These are phyloP conservation scores for Latrodectus elegans DNA, from an alignment of 2,888 invertebrate genomes.

Conservation along the genomic window DNA sequence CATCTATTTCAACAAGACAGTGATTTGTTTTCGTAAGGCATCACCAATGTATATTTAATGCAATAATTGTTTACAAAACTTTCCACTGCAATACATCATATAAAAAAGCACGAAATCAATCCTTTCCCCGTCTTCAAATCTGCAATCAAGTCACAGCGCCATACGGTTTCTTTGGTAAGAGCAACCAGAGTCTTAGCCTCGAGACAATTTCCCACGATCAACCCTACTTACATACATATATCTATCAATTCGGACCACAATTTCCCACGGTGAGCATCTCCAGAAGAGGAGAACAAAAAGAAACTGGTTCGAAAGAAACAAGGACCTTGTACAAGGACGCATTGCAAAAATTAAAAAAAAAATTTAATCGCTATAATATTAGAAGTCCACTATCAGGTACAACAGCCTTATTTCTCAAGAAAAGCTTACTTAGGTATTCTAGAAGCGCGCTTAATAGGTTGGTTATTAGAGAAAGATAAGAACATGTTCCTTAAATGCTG, in stretches of 20 bases:
- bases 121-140: neutral
- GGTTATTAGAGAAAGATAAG: slow-evolving; percentile 48
- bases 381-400: slow-evolving; percentile 6
- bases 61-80: too few species aligned
- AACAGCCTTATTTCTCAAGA: slow-evolving; percentile 23
- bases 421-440: slow-evolving; percentile 54
- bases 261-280: slow-evolving; percentile 55
- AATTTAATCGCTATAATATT: slow-evolving; percentile 4
- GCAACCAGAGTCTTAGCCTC: slow-evolving; percentile 20
- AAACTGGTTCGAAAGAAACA: slow-evolving; percentile 41
- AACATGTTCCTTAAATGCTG: slow-evolving; percentile 52
- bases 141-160: neutral
- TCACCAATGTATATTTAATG: too few species aligned
- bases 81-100: too few species aligned
- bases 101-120: neutral
- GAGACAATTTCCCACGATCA: slow-evolving; percentile 62
- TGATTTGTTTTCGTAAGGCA: too few species aligned
- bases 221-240: slow-evolving; percentile 20
- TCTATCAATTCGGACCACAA: slow-evolving; percentile 24
- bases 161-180: neutral
- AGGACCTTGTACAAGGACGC: slow-evolving; percentile 63
- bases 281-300: slow-evolving; percentile 31
- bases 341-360: slow-evolving; percentile 22
- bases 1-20: too few species aligned
- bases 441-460: slow-evolving; percentile 40